These are phyloP conservation scores for Zosterops japonicus DNA, from an alignment of 2,113 vertebrate species.

Conservation along the genomic window DNA sequence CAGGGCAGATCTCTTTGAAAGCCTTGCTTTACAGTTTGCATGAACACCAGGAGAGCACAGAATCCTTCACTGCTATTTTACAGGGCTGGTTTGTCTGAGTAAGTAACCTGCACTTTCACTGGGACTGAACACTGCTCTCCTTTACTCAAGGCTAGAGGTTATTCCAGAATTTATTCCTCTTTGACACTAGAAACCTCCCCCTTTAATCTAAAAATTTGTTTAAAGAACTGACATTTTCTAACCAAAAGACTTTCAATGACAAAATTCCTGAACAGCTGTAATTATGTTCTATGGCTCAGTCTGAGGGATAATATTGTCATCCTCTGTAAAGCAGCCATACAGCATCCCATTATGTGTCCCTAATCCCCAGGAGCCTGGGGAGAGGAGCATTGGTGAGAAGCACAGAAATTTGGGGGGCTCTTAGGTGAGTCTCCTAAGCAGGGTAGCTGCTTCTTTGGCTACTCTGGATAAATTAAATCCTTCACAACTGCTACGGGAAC, in stretches of 20 bases:
- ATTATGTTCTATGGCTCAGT: neutral
- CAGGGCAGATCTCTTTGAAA: neutral
- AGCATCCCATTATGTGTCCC: neutral
- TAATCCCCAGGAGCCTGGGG: neutral
- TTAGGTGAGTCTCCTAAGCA: neutral
- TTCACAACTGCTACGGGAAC: accelerated
- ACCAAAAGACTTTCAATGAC: constrained; percentile 10
- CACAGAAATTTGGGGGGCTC: neutral
- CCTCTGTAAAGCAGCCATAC: neutral
- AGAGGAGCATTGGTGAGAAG: neutral
- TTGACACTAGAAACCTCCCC: neutral
- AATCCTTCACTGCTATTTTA: neutral
- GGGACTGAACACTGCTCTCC: neutral
- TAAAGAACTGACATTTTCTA: constrained; percentile 12
- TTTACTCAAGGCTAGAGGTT: neutral
- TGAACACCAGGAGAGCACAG: neutral
- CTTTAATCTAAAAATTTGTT: neutral
- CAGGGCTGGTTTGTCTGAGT: neutral
- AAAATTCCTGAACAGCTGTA: constrained; percentile 42
- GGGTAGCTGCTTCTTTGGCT: neutral
- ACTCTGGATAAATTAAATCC: neutral
- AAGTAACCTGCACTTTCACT: neutral
- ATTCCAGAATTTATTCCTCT: neutral
- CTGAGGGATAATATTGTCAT: neutral
- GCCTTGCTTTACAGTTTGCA: neutral